Base-by-base conservation (phyloP, 2,888 invertebrate genomes). In the Cheilosia scutellata region DNA sequence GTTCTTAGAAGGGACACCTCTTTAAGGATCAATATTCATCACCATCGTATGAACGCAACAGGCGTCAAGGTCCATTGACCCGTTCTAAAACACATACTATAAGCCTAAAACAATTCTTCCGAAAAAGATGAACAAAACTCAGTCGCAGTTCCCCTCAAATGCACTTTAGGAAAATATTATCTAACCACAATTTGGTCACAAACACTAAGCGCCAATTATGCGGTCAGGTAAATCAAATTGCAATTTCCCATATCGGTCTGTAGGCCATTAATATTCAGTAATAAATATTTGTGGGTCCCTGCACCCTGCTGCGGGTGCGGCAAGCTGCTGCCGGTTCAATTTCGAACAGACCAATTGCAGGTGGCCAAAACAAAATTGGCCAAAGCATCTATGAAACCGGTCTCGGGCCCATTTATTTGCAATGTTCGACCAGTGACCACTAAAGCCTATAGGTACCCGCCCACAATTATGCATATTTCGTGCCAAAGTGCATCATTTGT, bases 401-500 rank as follows among this genome's bases (percentile, higher is more conserved):
- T 68, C 72, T 63, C 44, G 51, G 42, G 33, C 49, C 72, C 79
- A 75, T 79, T 75, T 75, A 84, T 84, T 79, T 78, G 55, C 78
- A 83, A 84, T 75, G 75, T 75, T 84, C 80, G 70, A 80, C 80
- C 71, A 80, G 65, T 84, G 84, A 84, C 84, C 84, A 84, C 84
- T 80, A 66, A 80, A 84, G 71, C 70, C 80, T 80, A 55, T 58
- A 63, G 70, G 80, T 75, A 71, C 37, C 84, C 80, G 84, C 84
- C 84, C 80, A 83, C 74, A 83, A 74, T 80, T 84, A 80, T 80
- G 75, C 80, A 75, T 84, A 83, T 79, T 79, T 62, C 57, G 57
- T 84, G 84, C 84, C 84, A 84, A 84, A 84, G 80, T 84, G 75
- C 84, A 76, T 80, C 75, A 66, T 80, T 83, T 84, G 84, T 84